Base-by-base conservation (phyloP, 1,140 invertebrate genomes). In the Heliconius congener region DNA sequence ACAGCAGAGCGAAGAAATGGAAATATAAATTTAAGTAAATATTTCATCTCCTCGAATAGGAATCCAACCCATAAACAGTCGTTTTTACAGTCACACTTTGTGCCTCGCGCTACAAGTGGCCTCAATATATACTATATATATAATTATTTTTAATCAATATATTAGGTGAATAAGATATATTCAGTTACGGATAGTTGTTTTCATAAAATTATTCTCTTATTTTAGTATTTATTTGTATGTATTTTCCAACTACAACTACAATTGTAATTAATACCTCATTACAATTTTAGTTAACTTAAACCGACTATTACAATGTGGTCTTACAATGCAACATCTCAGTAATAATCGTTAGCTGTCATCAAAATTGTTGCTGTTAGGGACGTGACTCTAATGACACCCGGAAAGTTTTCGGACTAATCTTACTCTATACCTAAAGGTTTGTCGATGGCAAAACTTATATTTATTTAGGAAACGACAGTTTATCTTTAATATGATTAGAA, bases 291-390 rank as follows among this genome's bases (percentile, higher is more conserved):
- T 66, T 66, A 66, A 66, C 23, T 3, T 30, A 9, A 16, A 66
- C 60, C n/a, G 27, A 66, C 4, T 66, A 66, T 66, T 30, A 30
- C 30, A 27, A 11, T 66, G 27, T 66, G 19, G n/a, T n/a, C 8
- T 57, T 23, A 30, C 3, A 30, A 27, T 30, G 27, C 60, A 66
- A 23, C 27, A 6, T 66, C 27, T 13, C 23, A 75, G 84, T 76
- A 77, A 82, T 79, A 76, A 72, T 73, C 76, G 71, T 80, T 85
- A 83, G 84, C 81, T 85, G 84, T 85, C 84, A 85, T 83, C 81
- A 85, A 81, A 82, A 84, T 83, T 80, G 75, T 84, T 81, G 50
- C 70, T 79, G 76, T 71, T 74, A 76, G 70, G 78, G 77, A 79
- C 78, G 79, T 46, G 46, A 74, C 27, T 74, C 71, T 79, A 74